phyloP scores from a whole-genome alignment of 53 echinoderm and acorn worm species.

The Stichopus horrens region DNA sequence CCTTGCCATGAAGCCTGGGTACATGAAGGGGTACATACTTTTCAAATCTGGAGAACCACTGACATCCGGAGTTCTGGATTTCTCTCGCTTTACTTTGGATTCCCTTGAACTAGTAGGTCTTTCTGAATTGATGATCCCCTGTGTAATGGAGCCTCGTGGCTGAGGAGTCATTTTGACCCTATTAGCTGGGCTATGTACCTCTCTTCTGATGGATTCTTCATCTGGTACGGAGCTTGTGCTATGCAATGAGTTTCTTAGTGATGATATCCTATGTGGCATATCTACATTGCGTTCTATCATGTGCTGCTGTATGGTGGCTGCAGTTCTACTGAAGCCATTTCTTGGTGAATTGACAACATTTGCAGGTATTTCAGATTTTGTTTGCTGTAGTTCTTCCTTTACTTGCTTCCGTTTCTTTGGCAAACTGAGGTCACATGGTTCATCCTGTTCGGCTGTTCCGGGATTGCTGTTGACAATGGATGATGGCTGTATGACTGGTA shows the following conservation, averaged over 20 bases:
- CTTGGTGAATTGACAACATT: neutral
- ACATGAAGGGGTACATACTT: neutral
- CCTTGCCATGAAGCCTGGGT: conserved; percentile 39
- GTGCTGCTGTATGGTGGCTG: neutral
- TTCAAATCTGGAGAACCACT: conserved; percentile 36
- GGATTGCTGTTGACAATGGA: neutral
- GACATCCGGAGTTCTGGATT: conserved; percentile 49
- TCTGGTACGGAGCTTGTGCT: neutral
- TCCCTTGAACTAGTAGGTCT: conserved; percentile 40
- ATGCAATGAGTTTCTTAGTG: neutral
- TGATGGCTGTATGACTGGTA: conserved; percentile 45
- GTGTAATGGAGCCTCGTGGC: conserved; percentile 94
- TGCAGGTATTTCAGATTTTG: neutral
- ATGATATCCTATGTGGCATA: neutral
- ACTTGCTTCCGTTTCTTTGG: conserved; percentile 72
- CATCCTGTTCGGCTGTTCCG: conserved; percentile 70
- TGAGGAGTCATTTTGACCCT: conserved; percentile 88
- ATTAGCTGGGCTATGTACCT: conserved; percentile 1
- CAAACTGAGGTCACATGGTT: conserved; percentile 92
- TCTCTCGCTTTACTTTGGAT: conserved; percentile 40
- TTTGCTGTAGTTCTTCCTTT: neutral
- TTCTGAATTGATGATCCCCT: conserved; percentile 85
- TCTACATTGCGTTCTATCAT: neutral
- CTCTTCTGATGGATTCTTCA: neutral
- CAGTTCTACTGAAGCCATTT: neutral